phyloP scores from a whole-genome alignment of 2,113 vertebrate genomes.

The Odocoileus hemionus region DNA sequence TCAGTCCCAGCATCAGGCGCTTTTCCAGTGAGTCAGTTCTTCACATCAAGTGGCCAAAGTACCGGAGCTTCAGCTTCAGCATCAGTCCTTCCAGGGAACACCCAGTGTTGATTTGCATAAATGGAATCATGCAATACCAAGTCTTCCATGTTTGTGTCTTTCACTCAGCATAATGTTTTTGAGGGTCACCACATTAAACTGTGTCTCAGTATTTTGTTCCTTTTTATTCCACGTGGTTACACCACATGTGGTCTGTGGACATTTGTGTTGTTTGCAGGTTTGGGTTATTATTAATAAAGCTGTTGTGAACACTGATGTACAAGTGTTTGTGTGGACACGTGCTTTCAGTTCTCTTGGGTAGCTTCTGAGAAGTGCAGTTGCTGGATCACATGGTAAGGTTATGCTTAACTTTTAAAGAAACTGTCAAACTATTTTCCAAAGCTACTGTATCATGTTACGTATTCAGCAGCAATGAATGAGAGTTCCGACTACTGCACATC shows the following conservation, averaged over 20 bases:
- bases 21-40: not conserved
- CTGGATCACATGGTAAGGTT: not conserved
- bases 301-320: accelerated
- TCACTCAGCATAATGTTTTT: accelerated
- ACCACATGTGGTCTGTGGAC: not conserved
- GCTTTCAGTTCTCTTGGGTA: not conserved
- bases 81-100: not conserved
- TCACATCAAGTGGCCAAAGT: not conserved
- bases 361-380: not conserved
- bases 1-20: not conserved
- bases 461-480: not conserved
- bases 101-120: not conserved
- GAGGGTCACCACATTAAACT: not conserved
- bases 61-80: not conserved
- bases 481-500: not conserved
- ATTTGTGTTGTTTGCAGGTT: accelerated
- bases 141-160: no score
- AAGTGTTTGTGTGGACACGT: not conserved
- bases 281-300: not conserved
- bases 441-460: not conserved
- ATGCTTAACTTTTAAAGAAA: not conserved
- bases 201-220: accelerated
- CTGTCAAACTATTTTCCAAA: not conserved
- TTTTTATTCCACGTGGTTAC: accelerated
- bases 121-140: accelerated